These are phyloP conservation scores for Ptilorrhoa leucosticta DNA, from an alignment of 2,113 vertebrate genomes.

Conservation along the genomic window DNA sequence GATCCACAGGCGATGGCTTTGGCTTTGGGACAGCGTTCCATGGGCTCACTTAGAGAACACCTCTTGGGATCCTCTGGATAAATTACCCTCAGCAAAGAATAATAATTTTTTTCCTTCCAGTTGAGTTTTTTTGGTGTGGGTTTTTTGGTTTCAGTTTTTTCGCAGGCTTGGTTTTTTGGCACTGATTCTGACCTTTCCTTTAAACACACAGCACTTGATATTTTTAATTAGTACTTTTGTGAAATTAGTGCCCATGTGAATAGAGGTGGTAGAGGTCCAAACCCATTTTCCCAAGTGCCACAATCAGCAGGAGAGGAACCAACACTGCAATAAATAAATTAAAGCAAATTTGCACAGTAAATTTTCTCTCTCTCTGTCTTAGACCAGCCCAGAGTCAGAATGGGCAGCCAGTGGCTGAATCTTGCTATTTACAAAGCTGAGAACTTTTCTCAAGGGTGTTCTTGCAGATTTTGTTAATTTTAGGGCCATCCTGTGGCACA, in stretches of 20 bases:
- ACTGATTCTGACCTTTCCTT: not conserved
- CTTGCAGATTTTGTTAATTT: not conserved
- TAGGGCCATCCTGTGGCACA: accelerated
- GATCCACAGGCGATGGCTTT: no score
- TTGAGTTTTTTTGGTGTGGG: accelerated
- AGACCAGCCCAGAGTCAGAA: accelerated
- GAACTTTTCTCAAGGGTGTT: not conserved
- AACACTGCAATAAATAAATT: not conserved
- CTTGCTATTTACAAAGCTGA: not conserved
- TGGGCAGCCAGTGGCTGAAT: not conserved
- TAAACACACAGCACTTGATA: not conserved
- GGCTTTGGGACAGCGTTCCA: not conserved
- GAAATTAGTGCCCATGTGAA: not conserved
- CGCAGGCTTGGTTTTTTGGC: accelerated
- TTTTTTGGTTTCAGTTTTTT: not conserved
- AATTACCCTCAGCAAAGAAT: not conserved
- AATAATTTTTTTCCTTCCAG: accelerated
- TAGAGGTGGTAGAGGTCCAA: not conserved
- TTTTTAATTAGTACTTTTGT: not conserved
- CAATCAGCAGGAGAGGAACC: not conserved
- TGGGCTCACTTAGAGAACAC: not conserved
- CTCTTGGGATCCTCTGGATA: not conserved
- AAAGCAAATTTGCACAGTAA: not conserved
- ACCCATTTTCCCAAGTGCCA: not conserved
- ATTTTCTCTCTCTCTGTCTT: not conserved